Base-by-base conservation (phyloP, 1,140 invertebrate species). In the Drosophila sturtevanti region DNA sequence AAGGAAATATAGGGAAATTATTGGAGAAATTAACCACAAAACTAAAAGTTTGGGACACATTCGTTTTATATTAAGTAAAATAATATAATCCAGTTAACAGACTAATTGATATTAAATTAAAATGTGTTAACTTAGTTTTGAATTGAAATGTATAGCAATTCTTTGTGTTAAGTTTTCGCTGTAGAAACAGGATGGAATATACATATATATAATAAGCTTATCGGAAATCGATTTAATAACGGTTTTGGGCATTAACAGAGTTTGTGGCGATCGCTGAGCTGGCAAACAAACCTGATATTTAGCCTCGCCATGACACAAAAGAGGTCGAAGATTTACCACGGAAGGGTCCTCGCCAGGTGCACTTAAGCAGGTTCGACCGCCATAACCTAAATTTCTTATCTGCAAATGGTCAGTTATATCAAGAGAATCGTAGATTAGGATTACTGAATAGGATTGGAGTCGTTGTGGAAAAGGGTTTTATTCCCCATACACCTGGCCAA, bases 321-420 rank as follows among this genome's bases (percentile, higher is more conserved):
- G 98, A 56, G 98, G 93, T 89, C 96, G 96, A 66, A 97, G 96
- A 24, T 97, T 94, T 93, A 98, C 98, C 93, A 98, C 97, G 90
- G 98, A 94, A 92, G 98, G 97, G 44, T 21, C 11, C 7, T 0
- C 11, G 6, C 41, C 41, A 3, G 16, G 16, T 11, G 41, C 41
- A 2, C 41, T 48, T 11, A 48, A 48, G 16, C 41, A 48, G 9
- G 7, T 7, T 7, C 9, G 95, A 87, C 95, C 95, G 77, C 95
- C 16, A 44, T 48, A 21, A 11, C 16, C 41, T 11, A 48, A 21
- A 9, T 48, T 48, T 21, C 10, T 48, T 4, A 48, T 48, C 41
- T 48, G 18, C 1, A 63, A 67, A 76, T 52, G 37, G 70, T 24
- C 22, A 24, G 22, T 24, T 24, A 2, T 31, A 6, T 1, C 1